Evolutionary conservation across 2,797 vertebrate genomes (phyloP).

Genomic region (Mionectes olivaceus): DNA sequence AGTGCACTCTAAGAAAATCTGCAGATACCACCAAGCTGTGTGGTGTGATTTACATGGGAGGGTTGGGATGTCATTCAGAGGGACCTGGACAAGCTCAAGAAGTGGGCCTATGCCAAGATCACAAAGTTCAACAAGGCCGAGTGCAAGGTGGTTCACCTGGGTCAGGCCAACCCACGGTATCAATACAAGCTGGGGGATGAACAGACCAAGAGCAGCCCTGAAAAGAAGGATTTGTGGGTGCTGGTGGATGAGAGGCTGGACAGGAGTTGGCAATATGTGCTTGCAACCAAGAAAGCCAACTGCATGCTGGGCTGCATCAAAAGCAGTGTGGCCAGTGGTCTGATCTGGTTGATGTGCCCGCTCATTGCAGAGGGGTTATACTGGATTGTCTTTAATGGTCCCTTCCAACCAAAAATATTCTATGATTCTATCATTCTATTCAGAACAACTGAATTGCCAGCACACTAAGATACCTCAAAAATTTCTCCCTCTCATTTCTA

Average conservation of each 20-base stretch:
- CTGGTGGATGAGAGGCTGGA: neutral
- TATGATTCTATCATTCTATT: neutral
- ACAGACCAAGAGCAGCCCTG: neutral
- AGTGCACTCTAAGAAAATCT: neutral
- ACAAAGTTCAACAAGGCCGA: neutral
- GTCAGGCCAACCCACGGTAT: rapidly evolving
- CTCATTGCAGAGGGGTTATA: neutral
- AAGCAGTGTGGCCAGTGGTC: neutral
- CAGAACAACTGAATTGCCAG: neutral
- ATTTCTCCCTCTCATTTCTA: neutral
- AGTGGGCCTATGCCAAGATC: neutral
- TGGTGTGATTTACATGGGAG: too few species aligned
- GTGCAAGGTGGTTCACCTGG: neutral
- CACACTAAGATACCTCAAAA: neutral
- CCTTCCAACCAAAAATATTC: neutral
- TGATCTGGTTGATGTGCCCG: neutral
- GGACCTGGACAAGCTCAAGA: neutral
- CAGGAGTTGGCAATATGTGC: neutral
- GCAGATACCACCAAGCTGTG: neutral
- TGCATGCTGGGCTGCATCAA: neutral
- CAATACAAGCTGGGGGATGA: neutral
- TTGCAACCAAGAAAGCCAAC: neutral
- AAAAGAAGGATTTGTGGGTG: neutral
- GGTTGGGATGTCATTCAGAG: neutral
- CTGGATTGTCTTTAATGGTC: neutral